phyloP scores from a whole-genome alignment of 2,797 vertebrate species.

The Pygocentrus nattereri region DNA sequence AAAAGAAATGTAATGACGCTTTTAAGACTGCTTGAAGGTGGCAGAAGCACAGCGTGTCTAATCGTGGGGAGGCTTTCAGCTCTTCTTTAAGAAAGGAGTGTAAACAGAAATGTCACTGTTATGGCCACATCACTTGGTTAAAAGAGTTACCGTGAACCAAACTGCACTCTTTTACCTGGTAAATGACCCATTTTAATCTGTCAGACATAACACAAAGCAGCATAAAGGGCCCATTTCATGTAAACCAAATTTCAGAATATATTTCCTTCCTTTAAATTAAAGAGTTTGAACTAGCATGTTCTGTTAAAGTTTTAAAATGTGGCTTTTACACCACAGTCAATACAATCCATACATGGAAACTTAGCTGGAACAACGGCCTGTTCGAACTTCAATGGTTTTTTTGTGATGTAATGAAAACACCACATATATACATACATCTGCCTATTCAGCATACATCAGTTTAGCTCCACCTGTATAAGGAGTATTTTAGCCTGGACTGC shows the following conservation, averaged over 20 bases:
- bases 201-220: background rate
- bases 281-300: no score
- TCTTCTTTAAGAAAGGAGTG: background rate
- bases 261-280: no score
- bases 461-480: background rate
- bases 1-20: conserved; percentile 13
- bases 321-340: background rate
- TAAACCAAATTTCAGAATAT: no score
- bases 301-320: background rate
- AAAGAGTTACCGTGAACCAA: background rate
- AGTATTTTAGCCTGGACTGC: background rate
- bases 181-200: background rate
- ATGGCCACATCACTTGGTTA: no score
- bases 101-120: background rate
- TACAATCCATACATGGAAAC: no score
- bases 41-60: background rate
- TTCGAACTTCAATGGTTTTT: no score
- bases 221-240: no score
- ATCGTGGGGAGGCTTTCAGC: conserved; percentile 7
- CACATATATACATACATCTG: no score
- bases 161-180: background rate
- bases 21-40: conserved; percentile 20
- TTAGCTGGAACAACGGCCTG: no score
- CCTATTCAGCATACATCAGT: no score
- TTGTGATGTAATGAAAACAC: no score